These are phyloP conservation scores for Dorcus parallelipipedus DNA, from an alignment of 2,888 invertebrate species.

Conservation along the genomic window DNA sequence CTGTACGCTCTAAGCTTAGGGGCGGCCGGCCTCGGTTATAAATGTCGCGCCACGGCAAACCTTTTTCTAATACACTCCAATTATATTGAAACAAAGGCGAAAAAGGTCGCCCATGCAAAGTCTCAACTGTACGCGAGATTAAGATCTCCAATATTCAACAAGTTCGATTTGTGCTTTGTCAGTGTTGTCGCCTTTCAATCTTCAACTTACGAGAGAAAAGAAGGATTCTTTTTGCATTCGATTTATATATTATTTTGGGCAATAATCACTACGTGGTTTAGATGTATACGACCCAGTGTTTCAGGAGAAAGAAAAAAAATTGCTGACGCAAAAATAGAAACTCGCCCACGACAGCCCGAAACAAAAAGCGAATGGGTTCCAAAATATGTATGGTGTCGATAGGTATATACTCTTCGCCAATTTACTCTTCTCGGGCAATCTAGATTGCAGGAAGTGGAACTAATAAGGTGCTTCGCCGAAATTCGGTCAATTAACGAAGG, in stretches of 20 bases:
- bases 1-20: constrained; percentile 22
- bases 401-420: constrained; percentile 1
- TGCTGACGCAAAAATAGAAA: no score
- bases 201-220: no score
- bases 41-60: constrained; percentile 12
- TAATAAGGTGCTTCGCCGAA: not conserved
- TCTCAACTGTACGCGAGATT: not conserved
- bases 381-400: not conserved
- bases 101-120: not conserved
- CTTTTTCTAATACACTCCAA: constrained; percentile 13
- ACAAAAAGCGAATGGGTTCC: no score
- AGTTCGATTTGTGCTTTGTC: no score
- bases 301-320: no score
- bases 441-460: constrained; percentile 2
- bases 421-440: not conserved
- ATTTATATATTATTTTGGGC: no score
- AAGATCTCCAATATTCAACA: not conserved
- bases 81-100: not conserved
- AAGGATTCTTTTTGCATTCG: no score
- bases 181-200: no score
- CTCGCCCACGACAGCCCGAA: no score
- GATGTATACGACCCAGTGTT: no score
- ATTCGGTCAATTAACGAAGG: not conserved
- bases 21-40: constrained; percentile 21
- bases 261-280: no score